A percentile compares a stretch with the other conserved stretches of the same genome.
phyloP scores from a whole-genome alignment of 1,140 invertebrate genomes.

The Aphaenogaster floridana region DNA sequence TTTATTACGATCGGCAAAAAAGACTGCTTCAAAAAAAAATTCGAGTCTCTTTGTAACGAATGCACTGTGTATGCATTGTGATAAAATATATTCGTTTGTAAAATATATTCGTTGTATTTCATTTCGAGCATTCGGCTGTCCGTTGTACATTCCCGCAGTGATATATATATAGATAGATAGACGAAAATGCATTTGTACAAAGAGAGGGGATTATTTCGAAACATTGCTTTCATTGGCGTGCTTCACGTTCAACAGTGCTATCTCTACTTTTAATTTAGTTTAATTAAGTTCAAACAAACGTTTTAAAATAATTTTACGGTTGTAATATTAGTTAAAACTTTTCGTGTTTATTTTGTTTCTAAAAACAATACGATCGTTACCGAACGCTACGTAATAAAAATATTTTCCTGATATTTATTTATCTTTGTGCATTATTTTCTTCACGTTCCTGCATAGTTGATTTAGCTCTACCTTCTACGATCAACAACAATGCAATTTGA shows the following conservation, averaged over 20 bases:
- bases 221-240: not conserved
- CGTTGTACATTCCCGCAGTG: not conserved
- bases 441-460: not conserved
- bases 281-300: not conserved
- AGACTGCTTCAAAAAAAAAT: not conserved
- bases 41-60: not conserved
- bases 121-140: slow-evolving; percentile 6
- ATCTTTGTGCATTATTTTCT: not conserved
- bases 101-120: slow-evolving; percentile 30
- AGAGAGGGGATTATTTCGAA: slow-evolving; percentile 17
- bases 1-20: not conserved
- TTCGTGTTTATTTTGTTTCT: not conserved
- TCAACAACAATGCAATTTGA: not conserved
- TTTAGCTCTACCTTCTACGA: slow-evolving; percentile 10
- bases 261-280: not conserved
- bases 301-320: not conserved
- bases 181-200: slow-evolving; percentile 23
- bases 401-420: not conserved
- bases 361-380: not conserved
- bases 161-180: no score
- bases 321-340: not conserved
- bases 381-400: not conserved
- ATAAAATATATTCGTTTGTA: slow-evolving; percentile 44
- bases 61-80: not conserved
- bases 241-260: no score